Evolutionary conservation across 2,888 invertebrate genomes (phyloP), one percentile per base, ranked within the genome.

Genomic region (Cabera pusaria): DNA sequence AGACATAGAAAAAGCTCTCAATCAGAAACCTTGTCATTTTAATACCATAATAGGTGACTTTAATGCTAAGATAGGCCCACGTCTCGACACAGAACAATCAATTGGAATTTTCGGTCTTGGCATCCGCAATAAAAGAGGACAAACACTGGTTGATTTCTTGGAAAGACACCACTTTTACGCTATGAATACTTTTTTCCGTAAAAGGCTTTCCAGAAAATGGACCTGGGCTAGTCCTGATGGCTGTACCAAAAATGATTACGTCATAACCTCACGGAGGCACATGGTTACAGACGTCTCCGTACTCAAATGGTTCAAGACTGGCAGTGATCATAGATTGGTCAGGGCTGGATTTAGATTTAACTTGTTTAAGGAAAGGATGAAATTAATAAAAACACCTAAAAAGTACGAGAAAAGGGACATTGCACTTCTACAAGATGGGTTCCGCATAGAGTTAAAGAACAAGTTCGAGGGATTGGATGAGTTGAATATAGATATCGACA

Each of bases 181-280:
- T 8, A 27, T 27, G 27, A 28, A 20, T 3, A 28, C 28, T 1
- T 28, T 28, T 6, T 28, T 28, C 6, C 3, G 20, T 7, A 20
- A 28, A 6, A 6, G 28, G 5, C 2, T 7, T 7, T 4, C 20
- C 4, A 28, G 19, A 6, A 28, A 28, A 3, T 28, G 28, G 28
- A 28, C 28, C 1, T 20, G 20, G 28, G 20, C 12, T 3, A 14
- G 28, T 3, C 1, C 20, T 6, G 28, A 20, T 6, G 28, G 28
- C 1, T 0, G 3, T 1, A 28, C 28, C 2, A 20, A 12, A 20
- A 28, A 12, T 3, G 18, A 18, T 6, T 19, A 28, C 12, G 20
- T 20, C 10, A 20, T 14, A 2, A 14, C 3, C 4, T 14, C 14
- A 14, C 14, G 4, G 2, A 14, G 4, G 4, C 4, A 14, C 4